Evolutionary conservation across 2,797 vertebrate genomes (phyloP).

Genomic region (Onychomys leucogaster): DNA sequence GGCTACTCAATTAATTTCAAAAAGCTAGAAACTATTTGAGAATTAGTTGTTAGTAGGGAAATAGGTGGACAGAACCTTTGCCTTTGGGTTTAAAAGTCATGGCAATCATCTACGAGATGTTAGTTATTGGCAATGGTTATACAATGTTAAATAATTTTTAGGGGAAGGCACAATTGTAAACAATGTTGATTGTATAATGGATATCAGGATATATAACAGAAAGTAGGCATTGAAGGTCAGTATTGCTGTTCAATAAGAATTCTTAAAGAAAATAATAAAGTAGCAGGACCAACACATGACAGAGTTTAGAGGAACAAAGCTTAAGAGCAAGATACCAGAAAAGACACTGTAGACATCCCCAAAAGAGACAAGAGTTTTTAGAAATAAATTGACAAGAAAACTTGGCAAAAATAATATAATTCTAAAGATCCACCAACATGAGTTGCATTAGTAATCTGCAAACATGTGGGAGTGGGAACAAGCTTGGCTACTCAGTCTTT

Average conservation of each 20-base stretch:
- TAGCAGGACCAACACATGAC: background rate
- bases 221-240: background rate
- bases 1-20: background rate
- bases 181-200: background rate
- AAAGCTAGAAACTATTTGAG: background rate
- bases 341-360: background rate
- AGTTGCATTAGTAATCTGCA: background rate
- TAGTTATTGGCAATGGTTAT: background rate
- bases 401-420: background rate
- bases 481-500: background rate
- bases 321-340: background rate
- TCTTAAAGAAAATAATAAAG: background rate
- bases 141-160: background rate
- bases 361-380: background rate
- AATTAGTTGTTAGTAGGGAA: background rate
- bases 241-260: background rate
- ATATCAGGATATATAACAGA: background rate
- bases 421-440: rapidly evolving
- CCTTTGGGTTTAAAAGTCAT: background rate
- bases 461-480: rapidly evolving
- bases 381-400: background rate
- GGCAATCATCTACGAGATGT: background rate
- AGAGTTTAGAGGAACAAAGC: background rate
- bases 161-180: background rate
- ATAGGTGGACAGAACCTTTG: background rate